Base-by-base conservation (phyloP, 2,113 vertebrate genomes). In the Chlorodrepanis virens region DNA sequence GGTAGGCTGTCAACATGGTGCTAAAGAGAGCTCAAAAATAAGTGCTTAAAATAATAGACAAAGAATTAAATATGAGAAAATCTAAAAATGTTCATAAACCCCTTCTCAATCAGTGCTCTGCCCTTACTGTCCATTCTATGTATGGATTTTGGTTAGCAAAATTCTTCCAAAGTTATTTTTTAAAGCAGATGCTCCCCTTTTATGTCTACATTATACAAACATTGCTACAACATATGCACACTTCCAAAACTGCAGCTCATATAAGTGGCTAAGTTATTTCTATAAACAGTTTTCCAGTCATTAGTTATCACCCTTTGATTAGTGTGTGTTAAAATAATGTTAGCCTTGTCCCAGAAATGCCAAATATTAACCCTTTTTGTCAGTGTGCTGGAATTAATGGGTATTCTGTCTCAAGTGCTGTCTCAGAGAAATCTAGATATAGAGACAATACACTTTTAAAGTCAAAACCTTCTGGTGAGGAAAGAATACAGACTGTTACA, bases 131-230 rank as follows among this genome's bases (percentile, higher is more conserved):
- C 35, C 14, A 28, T 35, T 35, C 11, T 47, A 2, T 24, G 3
- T 5, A 27, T 20, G 6, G 31, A 54, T 52, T 82, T 85, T 56
- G 2, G 2, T 39, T 31, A 18, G 4, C 18, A 44, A 12, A 61
- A 72, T 15, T 12, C 12, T 75, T 44, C 11, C 11, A 15, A 47
- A 70, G 10, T 24, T 45, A 59, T 63, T 86, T 82, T 12, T 50
- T 76, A 21, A 28, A 54, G 29, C 2, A 52, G 1, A 2, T 69
- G 13, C 3, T 19, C 7, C 6, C 37, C 37, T 20, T 63, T 76
- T 10, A 25, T 33, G 7, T 27, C 5, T 8, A 19, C 2, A 3
- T 35, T 16, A 10, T 31, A 40, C 29, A 52, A 49, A 42, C 0
- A 2, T 79, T 45, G 3, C 5, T 37, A 42, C 28, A 14, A 11